Percentiles rank a stretch among this genome's conserved stretches.
Evolutionary conservation across 1,140 invertebrate genomes (phyloP).

Genomic region (Danaus plexippus): DNA sequence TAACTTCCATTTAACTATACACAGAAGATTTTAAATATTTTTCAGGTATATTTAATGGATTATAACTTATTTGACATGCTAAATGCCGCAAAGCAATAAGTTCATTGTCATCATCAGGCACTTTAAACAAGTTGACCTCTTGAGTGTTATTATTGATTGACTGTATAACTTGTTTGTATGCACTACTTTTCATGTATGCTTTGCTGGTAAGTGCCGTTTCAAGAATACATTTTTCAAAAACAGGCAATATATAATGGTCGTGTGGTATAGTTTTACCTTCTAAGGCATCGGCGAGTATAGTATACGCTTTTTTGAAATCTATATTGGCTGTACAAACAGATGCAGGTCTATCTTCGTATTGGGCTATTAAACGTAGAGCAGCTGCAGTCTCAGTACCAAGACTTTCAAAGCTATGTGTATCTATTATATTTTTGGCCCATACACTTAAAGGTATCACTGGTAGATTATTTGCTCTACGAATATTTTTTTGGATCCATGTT

Average conservation of each 20-base stretch:
- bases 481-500: constrained; percentile 15
- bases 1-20: constrained; percentile 3
- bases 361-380: constrained; percentile 52
- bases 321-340: constrained; percentile 33
- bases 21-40: constrained; percentile 29
- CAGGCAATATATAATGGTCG: constrained; percentile 26
- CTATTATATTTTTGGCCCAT: constrained; percentile 48
- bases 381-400: constrained; percentile 46
- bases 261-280: constrained; percentile 47
- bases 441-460: constrained; percentile 33
- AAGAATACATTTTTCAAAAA: constrained; percentile 47
- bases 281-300: constrained; percentile 51
- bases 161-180: constrained; percentile 30
- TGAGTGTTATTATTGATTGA: constrained; percentile 28
- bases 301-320: constrained; percentile 47
- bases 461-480: constrained; percentile 12
- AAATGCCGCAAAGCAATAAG: constrained; percentile 35
- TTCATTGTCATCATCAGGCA: constrained; percentile 31
- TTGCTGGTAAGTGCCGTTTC: constrained; percentile 51
- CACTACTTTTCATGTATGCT: constrained; percentile 32
- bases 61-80: constrained; percentile 37
- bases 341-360: constrained; percentile 45
- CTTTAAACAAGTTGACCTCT: constrained; percentile 25
- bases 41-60: constrained; percentile 49
- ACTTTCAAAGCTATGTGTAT: constrained; percentile 34